Evolutionary conservation across 2,888 invertebrate genomes (phyloP), one percentile per base, ranked within the genome.

Genomic region (Xestia sexstrigata): DNA sequence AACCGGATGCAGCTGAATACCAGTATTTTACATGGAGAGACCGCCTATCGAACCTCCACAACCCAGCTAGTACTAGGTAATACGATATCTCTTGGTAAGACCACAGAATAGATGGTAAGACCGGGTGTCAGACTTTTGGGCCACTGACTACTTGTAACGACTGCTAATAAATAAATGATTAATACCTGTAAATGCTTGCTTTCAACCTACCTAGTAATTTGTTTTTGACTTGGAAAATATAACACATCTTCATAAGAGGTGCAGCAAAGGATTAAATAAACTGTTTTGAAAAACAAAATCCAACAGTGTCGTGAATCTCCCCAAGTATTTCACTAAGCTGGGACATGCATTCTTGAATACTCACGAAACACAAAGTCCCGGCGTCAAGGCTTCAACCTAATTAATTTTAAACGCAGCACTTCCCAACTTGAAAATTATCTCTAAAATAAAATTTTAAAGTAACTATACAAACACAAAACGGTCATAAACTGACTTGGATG

Each of bases 401-500:
- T 83, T 86, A 87, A 81, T 86, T 87, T 83, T 77, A 77, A 85
- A 66, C 78, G 76, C 76, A 85, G 70, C 76, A 85, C 83, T 86
- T 77, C 68, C 72, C 74, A 79, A 87, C 81, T 86, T 74, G 74
- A 88, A 87, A 79, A 85, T 85, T 75, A 85, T 85, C 80, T 79
- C 20, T 35, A 75, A 83, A 87, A 87, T 86, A 85, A 83, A 80
- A 77, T 79, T 81, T 83, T 77, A 63, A 74, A 78, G 78, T 83
- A 62, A 82, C 79, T 67, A 68, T 78, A 80, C 76, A 88, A 80
- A 84, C 82, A 84, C 71, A 88, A 88, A 81, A 83, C 77, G 78
- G 55, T 76, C 84, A 78, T 88, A 88, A 87, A 86, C 76, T 84
- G 74, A 80, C 84, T 88, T 80, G 76, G 78, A 86, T 84, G 68